These are phyloP conservation scores for Mellilla xanthometata DNA, from an alignment of 2,888 invertebrate genomes.

Conservation along the genomic window DNA sequence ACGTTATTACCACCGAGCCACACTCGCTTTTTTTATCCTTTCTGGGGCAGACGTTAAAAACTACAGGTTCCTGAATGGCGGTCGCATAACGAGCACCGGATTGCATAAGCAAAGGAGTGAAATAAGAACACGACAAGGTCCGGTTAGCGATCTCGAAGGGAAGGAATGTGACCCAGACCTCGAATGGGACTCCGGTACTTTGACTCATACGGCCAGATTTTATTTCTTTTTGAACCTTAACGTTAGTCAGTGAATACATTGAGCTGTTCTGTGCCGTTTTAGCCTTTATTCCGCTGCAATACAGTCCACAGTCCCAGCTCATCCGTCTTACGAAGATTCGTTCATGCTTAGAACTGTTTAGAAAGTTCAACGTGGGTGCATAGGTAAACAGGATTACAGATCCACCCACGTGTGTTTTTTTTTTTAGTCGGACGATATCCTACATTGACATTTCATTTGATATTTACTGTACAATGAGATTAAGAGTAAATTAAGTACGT, in stretches of 20 bases:
- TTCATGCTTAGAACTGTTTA: too few relatives aligned
- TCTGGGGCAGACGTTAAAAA: too few relatives aligned
- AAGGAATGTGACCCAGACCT: slow-evolving; percentile 80
- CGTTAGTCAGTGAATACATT: slow-evolving; percentile 13
- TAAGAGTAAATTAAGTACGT: too few relatives aligned
- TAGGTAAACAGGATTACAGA: slow-evolving; percentile 63
- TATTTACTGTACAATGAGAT: slow-evolving; percentile 17
- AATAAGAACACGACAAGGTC: slow-evolving; percentile 46
- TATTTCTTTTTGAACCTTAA: slow-evolving; percentile 44
- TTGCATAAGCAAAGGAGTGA: slow-evolving; percentile 48
- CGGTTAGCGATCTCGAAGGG: slow-evolving; percentile 54
- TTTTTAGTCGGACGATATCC: slow-evolving; percentile 44
- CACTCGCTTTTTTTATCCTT: too few relatives aligned
- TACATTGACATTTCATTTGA: slow-evolving; percentile 29
- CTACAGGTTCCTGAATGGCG: slow-evolving; percentile 9
- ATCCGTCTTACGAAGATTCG: too few relatives aligned
- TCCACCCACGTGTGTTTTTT: slow-evolving; percentile 51
- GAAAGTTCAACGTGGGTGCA: slow-evolving; percentile 72
- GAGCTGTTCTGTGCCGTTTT: too few relatives aligned
- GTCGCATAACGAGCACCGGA: slow-evolving; percentile 29
- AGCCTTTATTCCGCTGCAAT: too few relatives aligned
- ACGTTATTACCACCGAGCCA: too few relatives aligned
- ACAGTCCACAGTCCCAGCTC: too few relatives aligned
- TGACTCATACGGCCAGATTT: slow-evolving; percentile 61
- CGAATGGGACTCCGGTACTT: slow-evolving; percentile 51